A percentile compares a stretch with the other conserved stretches of the same genome.
Conservation (phyloP, 2,797 vertebrate genomes). For the Pygocentrus nattereri region DNA sequence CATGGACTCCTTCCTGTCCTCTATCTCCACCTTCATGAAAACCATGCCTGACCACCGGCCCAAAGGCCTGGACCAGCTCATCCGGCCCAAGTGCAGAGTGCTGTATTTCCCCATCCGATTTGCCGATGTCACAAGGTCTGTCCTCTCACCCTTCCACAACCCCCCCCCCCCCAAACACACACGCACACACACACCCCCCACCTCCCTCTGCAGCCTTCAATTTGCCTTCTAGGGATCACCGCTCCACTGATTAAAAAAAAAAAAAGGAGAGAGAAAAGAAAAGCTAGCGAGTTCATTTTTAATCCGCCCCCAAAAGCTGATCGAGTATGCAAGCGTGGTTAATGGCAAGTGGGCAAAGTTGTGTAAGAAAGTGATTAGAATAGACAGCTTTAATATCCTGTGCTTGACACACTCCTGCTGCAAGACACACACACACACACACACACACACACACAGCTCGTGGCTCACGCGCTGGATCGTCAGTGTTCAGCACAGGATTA, state of each 20-base stretch:
- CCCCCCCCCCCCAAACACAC: constrained; percentile 52
- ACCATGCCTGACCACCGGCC: constrained; percentile 94
- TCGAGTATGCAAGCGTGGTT: constrained; percentile 60
- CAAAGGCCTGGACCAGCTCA: constrained; percentile 84
- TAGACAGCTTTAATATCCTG: constrained; percentile 63
- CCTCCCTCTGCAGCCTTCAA: constrained; percentile 3
- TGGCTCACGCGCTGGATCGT: constrained; percentile 16
- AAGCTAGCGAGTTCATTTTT: constrained; percentile 52
- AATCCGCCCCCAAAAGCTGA: constrained; percentile 62
- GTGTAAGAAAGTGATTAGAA: constrained; percentile 64
- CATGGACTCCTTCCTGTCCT: constrained; percentile 92
- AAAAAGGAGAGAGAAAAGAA: background rate
- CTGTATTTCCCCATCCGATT: constrained; percentile 91
- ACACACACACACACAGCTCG: constrained; percentile 25
- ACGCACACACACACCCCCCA: constrained; percentile 25
- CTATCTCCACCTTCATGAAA: constrained; percentile 89
- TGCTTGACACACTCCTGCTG: constrained; percentile 46
- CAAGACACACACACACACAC: constrained; percentile 26
- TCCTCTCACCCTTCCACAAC: constrained; percentile 56
- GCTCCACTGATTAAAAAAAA: constrained; percentile 63
- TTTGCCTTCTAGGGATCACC: constrained; percentile 62
- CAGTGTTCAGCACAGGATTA: constrained; percentile 24
- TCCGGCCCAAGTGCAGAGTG: constrained; percentile 90
- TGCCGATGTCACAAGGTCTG: constrained; percentile 89
- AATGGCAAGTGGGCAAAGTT: constrained; percentile 62